Base-by-base conservation (phyloP, 2,113 vertebrate genomes). In the Collichthys lucidus region DNA sequence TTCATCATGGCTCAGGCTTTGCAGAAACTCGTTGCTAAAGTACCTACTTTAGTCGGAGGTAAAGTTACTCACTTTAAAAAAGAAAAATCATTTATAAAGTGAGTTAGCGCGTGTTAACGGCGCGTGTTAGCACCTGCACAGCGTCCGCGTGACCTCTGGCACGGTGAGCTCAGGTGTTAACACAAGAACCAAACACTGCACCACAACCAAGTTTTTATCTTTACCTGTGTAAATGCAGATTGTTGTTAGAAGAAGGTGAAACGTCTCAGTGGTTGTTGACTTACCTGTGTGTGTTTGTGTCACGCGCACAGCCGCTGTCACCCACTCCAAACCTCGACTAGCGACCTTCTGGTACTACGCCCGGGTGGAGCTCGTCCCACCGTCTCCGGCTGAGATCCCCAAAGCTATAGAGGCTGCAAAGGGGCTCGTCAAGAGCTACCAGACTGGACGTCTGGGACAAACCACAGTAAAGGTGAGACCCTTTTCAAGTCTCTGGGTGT, bases 331-430 rank as follows among this genome's bases (percentile, higher is more conserved):
- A 90, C 97, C 97, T 66, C 95, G 96, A 31, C 74, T 98, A 47
- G 94, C 96, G 50, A 98, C 95, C 44, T 98, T 99, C 90, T 98
- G 96, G 97, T 79, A 94, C 69, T 98, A 98, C 22, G 97, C 97
- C 60, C 96, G 91, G 59, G 97, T 98, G 67, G 97, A 99, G 91
- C 95, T 99, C 64, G 94, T 94, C 60, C 97, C 97, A 20, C 97
- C 97, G 70, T 93, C 90, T 62, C 97, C 97, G 19, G 93, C 95
- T 46, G 97, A 98, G 92, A 94, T 98, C 86, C 95, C 97, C 47
- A 94, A 95, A 86, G 97, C 97, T 83, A 92, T 97, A 56, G 95
- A 96, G 53, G 88, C 96, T 47, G 87, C 96, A 1, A 91, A 90
- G 52, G 93, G 88, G 11, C 15, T 98, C 71, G 15, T 96, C 53